Base-by-base conservation (phyloP, 2,113 vertebrate genomes). In the Thunnus maccoyii region DNA sequence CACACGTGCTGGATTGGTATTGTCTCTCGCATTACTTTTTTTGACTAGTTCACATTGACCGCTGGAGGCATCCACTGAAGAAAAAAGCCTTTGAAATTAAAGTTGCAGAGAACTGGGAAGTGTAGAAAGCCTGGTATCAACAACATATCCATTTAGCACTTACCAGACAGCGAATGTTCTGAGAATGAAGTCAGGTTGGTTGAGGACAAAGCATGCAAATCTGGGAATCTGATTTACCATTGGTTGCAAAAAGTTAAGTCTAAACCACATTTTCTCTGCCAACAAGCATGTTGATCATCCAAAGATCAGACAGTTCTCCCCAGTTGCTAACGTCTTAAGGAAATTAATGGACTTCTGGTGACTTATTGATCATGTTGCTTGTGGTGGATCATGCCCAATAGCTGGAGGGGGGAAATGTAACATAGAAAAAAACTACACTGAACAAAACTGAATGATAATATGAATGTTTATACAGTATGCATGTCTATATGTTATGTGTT, bases 31-130 rank as follows among this genome's bases (percentile, higher is more conserved):
- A 46, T 11, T 65, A 27, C 52, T 63, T 41, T 36, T 44, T 73
- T 66, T n/a, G 60, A 67, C 71, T 36, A 25, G 54, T 57, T 68
- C 8, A 71, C 36, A 54, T 0, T n/a, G 30, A 70, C 60, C 5
- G 15, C 63, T 65, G 70, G 44, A 82, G 36, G 60, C 58, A 67
- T 54, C 69, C 10, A 50, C 18, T 60, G 5, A 64, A 68, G 48
- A 70, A 25, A 76, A 64, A 32, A 57, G 50, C 22, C 13, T 25
- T 56, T 66, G 4, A 61, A 54, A 80, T 72, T 48, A 54, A 72
- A 51, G 25, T 25, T 44, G 5, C 15, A 79, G 8, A 46, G 22
- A 75, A 51, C 4, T 17, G 15, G 48, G 41, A 46, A 77, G 27
- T 3, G 14, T 14, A 61, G n/a, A 55, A 46, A 66, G 32, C 6